Percentiles rank a stretch among this genome's conserved stretches.
These are phyloP conservation scores for Carduelis carduelis DNA, from an alignment of 2,797 vertebrate species.

Conservation along the genomic window DNA sequence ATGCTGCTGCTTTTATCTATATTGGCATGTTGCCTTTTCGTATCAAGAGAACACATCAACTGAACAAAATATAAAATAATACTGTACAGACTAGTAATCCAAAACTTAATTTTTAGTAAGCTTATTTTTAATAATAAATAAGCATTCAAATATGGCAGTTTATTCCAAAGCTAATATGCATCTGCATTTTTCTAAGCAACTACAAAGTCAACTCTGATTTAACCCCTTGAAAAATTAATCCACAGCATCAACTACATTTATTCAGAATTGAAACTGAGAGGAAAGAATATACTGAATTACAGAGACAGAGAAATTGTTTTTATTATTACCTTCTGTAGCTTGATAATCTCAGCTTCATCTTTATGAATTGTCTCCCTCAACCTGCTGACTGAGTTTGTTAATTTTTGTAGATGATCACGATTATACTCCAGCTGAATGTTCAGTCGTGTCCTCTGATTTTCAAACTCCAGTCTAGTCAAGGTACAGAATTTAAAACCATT, in stretches of 20 bases:
- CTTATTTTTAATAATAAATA: neutral
- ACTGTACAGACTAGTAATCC: neutral
- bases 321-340: conserved; percentile 78
- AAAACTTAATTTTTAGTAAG: neutral
- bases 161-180: neutral
- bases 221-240: neutral
- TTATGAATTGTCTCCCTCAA: conserved; percentile 74
- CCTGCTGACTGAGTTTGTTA: conserved; percentile 60
- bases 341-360: conserved; percentile 67
- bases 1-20: neutral
- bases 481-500: neutral
- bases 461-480: conserved; percentile 87
- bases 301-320: neutral
- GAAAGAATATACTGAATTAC: neutral
- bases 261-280: neutral
- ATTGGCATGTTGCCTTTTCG: neutral
- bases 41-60: neutral
- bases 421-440: conserved; percentile 84
- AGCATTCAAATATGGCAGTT: neutral
- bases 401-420: conserved; percentile 79
- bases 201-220: neutral
- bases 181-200: neutral
- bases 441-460: conserved; percentile 83
- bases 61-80: neutral
- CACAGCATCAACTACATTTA: neutral